Evolutionary conservation across 2,797 vertebrate genomes (phyloP).

Genomic region (Myotis daubentonii): DNA sequence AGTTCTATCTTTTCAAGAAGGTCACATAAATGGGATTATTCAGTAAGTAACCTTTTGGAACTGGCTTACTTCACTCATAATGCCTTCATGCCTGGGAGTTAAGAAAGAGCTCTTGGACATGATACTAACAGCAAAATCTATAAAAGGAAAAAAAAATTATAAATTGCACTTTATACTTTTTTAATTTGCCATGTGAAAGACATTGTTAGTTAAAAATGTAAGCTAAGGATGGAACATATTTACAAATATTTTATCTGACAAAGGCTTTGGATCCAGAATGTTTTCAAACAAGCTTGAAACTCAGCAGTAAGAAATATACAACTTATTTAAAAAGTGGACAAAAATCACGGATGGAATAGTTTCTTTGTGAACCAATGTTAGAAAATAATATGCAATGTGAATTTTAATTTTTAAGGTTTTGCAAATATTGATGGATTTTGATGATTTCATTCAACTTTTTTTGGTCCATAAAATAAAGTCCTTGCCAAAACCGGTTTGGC

Average conservation of each 20-base stretch:
- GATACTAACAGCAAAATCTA: not conserved
- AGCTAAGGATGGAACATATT: not conserved
- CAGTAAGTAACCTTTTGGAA: not conserved
- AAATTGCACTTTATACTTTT: not conserved
- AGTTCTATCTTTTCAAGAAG: not conserved
- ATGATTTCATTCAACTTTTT: not conserved
- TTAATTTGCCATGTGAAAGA: not conserved
- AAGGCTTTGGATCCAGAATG: not conserved
- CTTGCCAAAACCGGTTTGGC: no score
- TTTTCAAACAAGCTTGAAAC: not conserved
- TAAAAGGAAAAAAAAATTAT: not conserved
- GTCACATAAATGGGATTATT: not conserved
- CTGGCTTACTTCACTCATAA: not conserved
- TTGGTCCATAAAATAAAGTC: not conserved
- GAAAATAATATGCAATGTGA: not conserved
- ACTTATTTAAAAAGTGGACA: not conserved
- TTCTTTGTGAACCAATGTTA: not conserved
- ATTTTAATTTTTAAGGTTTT: not conserved
- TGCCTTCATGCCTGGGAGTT: not conserved
- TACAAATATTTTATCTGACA: not conserved
- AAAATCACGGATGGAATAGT: not conserved
- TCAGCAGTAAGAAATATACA: not conserved
- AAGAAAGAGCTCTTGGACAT: not conserved
- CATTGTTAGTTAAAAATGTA: not conserved
- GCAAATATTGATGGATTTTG: not conserved